Evolutionary conservation across 2,113 vertebrate species (phyloP), one percentile per base, ranked within the genome.

Genomic region (Hepsetus odoe): DNA sequence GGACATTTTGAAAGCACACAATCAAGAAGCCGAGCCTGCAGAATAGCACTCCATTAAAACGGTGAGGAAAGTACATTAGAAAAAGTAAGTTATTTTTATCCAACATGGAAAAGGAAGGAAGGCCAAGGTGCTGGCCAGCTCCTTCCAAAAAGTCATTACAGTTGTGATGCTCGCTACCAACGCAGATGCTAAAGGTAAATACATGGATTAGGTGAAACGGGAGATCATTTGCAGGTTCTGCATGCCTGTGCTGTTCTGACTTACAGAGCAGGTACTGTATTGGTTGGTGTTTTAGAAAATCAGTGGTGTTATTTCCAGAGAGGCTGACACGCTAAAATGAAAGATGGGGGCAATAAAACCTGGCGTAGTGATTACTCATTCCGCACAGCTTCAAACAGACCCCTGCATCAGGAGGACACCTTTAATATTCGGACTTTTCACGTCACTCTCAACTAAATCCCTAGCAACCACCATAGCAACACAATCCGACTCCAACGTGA

Each of bases 381-480:
- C 86, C 67, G 81, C 69, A 84, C 87, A 80, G 84, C 88, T 87
- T 89, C 84, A 80, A 87, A 79, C 87, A 85, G 82, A 86, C 87
- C 84, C 35, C 51, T 83, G 84, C 86, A 82, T 87, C 87, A 91
- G 88, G 92, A 92, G 90, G 90, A 91, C 91, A 93, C 91, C 90
- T 93, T 92, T 92, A 94, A 92, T 93, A 94, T 93, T 92, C 91
- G 80, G 91, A 91, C 86, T 90, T 90, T 90, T 86, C 81, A 87
- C 86, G 85, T 92, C 92, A 93, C 88, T 92, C 90, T 80, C 64
- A 85, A 77, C 88, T 93, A 91, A 93, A 92, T 92, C 93, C 91
- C 89, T 93, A 93, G 93, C 91, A 93, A 94, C 91, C 91, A 90
- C 88, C 93, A 89, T 93, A 91, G 91, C 93, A 94, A 94, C 92